phyloP scores from a whole-genome alignment of 2,888 invertebrate genomes.

The Copidosoma aretas region DNA sequence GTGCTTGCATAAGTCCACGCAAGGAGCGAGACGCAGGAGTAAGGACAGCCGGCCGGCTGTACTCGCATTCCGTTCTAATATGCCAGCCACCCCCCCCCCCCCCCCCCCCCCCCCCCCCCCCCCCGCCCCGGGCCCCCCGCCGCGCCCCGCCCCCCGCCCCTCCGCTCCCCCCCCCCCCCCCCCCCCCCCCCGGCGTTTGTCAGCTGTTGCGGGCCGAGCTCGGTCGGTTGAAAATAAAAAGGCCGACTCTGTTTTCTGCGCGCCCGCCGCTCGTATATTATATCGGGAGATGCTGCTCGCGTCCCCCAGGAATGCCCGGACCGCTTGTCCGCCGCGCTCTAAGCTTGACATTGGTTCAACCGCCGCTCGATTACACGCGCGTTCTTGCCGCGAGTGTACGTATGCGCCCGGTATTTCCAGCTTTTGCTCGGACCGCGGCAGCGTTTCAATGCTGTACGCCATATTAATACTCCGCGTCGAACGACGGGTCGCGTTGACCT shows the following conservation, averaged over 20 bases:
- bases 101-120: constrained; percentile 40
- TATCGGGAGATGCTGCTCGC: constrained; percentile 53
- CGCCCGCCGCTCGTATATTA: constrained; percentile 56
- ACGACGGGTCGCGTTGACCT: neutral
- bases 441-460: too few relatives aligned
- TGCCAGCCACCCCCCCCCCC: constrained; percentile 51
- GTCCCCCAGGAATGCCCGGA: constrained; percentile 45
- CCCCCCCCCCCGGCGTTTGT: constrained; percentile 45
- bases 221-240: constrained; percentile 58
- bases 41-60: neutral
- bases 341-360: neutral
- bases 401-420: too few relatives aligned
- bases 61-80: constrained; percentile 60
- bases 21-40: too few relatives aligned
- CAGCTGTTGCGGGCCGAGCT: constrained; percentile 51
- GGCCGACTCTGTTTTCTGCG: constrained; percentile 50
- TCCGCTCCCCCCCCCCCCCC: constrained; percentile 43
- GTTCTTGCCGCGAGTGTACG: too few relatives aligned
- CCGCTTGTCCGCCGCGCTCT: neutral
- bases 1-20: neutral
- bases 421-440: too few relatives aligned
- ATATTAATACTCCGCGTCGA: too few relatives aligned
- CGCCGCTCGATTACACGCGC: neutral
- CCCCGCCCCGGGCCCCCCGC: constrained; percentile 5
- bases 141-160: too few relatives aligned